Conservation (phyloP, 2,797 vertebrate species). For the Psittacula derbiana region DNA sequence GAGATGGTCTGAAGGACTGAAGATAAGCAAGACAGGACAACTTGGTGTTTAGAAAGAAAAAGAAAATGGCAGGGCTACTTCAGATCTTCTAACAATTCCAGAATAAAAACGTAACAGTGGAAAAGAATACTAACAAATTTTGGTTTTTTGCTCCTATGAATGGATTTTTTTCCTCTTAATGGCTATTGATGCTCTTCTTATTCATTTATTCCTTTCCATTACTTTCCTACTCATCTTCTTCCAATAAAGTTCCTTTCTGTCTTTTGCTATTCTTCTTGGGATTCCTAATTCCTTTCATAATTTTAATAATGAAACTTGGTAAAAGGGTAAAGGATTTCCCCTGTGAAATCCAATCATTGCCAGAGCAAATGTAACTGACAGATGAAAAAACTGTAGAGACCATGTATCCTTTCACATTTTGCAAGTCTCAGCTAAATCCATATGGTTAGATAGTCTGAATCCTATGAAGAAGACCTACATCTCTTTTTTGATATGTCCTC, state of each 20-base stretch:
- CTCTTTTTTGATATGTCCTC: neutral
- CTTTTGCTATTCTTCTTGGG: neutral
- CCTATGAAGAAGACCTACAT: neutral
- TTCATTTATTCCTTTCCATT: neutral
- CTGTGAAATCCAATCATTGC: neutral
- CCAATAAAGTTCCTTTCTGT: neutral
- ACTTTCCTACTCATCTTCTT: neutral
- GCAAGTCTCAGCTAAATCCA: neutral
- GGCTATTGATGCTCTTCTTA: neutral
- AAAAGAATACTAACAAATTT: neutral
- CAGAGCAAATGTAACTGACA: neutral
- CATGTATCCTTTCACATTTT: neutral
- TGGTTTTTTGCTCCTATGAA: neutral
- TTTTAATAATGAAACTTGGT: neutral
- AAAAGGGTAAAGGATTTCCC: neutral
- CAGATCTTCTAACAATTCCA: neutral
- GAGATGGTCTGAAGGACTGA: neutral
- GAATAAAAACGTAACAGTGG: neutral
- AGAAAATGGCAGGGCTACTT: neutral
- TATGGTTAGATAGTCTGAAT: neutral
- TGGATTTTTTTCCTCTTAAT: neutral
- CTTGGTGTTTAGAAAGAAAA: neutral
- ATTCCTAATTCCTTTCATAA: neutral
- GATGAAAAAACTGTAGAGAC: neutral
- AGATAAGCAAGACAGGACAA: neutral